These are phyloP conservation scores for Turdus rufiventris DNA, from an alignment of 2,113 vertebrate genomes.

Conservation along the genomic window DNA sequence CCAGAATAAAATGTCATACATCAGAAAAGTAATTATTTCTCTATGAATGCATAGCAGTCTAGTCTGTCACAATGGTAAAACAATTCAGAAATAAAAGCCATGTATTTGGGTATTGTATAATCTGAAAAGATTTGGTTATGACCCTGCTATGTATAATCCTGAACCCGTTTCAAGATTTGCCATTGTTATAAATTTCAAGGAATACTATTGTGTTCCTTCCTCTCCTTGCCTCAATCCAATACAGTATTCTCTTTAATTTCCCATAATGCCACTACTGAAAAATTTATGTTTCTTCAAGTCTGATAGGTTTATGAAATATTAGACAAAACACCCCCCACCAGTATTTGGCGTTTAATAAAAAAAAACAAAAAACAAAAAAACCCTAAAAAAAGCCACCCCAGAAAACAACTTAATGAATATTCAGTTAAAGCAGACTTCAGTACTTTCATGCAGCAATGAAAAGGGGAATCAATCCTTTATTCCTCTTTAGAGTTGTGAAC, in stretches of 20 bases:
- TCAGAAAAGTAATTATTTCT: not conserved
- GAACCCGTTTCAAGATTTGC: not conserved
- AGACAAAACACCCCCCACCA: too few species aligned
- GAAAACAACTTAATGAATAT: not conserved
- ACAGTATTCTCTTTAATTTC: not conserved
- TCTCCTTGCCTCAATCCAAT: not conserved
- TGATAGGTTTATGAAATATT: not conserved
- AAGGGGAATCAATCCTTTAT: not conserved
- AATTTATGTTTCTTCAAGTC: not conserved
- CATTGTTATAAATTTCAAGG: not conserved
- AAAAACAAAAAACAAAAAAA: not conserved
- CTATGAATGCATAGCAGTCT: not conserved
- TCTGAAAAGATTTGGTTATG: not conserved
- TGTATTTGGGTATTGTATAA: not conserved
- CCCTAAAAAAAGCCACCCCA: not conserved
- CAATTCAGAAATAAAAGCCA: not conserved
- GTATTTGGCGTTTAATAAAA: not conserved
- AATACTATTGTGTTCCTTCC: not conserved
- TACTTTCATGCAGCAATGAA: not conserved
- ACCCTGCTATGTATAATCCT: not conserved
- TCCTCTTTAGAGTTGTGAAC: not conserved
- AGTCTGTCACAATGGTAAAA: not conserved
- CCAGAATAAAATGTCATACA: not conserved
- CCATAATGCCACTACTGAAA: not conserved
- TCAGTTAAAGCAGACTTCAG: not conserved